A percentile compares a stretch with the other conserved stretches of the same genome.
These are phyloP conservation scores for Quadroppia sp. DNA, from an alignment of 2,888 invertebrate species.

Conservation along the genomic window DNA sequence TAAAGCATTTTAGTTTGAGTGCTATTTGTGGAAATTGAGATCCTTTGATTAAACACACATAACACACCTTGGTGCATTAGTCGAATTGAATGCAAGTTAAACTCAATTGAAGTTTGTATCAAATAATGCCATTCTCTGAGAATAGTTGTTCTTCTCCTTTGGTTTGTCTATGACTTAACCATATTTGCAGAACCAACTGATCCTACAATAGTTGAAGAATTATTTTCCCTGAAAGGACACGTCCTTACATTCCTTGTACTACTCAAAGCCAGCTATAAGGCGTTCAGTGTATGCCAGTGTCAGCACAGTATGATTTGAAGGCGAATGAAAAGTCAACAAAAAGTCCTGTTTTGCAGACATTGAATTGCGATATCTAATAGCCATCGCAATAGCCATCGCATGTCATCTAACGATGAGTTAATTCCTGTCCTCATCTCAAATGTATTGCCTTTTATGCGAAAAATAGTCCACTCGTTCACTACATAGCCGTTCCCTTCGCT, in stretches of 20 bases:
- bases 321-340: constrained; percentile 19
- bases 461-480: not conserved
- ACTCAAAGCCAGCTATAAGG: not conserved
- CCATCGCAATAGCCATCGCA: constrained; percentile 21
- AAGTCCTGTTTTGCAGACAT: too few relatives aligned
- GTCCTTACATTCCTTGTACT: constrained; percentile 11
- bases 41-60: too few relatives aligned
- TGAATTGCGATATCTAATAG: constrained; percentile 29
- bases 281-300: too few relatives aligned
- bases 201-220: constrained; percentile 19
- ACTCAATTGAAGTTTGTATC: too few relatives aligned
- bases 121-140: too few relatives aligned
- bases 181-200: not conserved
- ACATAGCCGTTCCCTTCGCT: not conserved
- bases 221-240: constrained; percentile 27
- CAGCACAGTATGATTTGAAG: not conserved
- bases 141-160: too few relatives aligned
- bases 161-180: too few relatives aligned
- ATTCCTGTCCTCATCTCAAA: constrained; percentile 29
- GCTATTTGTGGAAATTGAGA: too few relatives aligned
- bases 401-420: constrained; percentile 22
- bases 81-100: too few relatives aligned
- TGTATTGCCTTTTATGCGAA: constrained; percentile 31
- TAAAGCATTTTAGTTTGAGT: too few relatives aligned
- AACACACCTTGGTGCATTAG: too few relatives aligned